These are phyloP conservation scores for Anser brachyrhynchus DNA, from an alignment of 2,113 vertebrate genomes.

Conservation along the genomic window DNA sequence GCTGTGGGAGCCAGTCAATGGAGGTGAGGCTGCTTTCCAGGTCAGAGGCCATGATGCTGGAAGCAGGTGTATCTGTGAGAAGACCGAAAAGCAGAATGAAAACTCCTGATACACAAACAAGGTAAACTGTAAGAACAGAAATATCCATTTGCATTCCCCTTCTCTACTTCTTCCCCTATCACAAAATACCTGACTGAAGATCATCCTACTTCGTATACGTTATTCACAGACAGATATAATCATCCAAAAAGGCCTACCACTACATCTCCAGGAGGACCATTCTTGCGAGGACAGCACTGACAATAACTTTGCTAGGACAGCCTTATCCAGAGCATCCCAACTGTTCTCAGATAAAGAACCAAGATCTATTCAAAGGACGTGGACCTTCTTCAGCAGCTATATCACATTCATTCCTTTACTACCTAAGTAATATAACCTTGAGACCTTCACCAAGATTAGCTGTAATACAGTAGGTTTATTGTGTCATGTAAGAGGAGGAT, in stretches of 20 bases:
- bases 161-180: neutral
- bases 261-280: neutral
- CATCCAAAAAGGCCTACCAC: neutral
- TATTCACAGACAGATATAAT: neutral
- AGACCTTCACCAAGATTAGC: neutral
- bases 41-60: slow-evolving; percentile 88
- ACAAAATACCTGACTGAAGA: neutral
- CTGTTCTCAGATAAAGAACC: neutral
- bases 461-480: neutral
- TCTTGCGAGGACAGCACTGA: neutral
- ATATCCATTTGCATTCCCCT: neutral
- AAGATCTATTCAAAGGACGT: neutral
- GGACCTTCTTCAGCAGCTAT: neutral
- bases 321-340: neutral
- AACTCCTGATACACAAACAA: neutral
- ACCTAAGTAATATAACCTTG: neutral
- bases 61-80: slow-evolving; percentile 48
- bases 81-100: neutral
- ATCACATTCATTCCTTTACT: neutral
- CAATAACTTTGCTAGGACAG: neutral
- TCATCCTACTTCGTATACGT: neutral
- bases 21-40: slow-evolving; percentile 96
- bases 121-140: neutral
- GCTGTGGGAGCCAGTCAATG: slow-evolving; percentile 97
- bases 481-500: neutral